These are phyloP conservation scores for Halocaridina rubra DNA, from an alignment of 2,888 invertebrate genomes.

Conservation along the genomic window DNA sequence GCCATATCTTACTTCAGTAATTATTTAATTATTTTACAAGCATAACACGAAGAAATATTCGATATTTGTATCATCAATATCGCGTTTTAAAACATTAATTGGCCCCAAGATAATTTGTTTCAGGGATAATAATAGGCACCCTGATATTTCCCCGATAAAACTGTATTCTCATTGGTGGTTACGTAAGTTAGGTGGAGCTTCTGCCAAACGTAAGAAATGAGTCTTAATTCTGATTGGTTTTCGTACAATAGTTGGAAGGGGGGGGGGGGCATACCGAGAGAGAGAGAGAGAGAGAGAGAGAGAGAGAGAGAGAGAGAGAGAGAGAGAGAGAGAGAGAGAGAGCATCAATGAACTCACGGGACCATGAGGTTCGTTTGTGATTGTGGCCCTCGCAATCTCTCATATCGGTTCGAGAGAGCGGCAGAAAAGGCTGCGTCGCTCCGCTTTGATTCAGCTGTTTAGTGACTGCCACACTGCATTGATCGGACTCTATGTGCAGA, in stretches of 20 bases:
- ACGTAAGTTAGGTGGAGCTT: constrained; percentile 17
- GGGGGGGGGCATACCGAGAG: too few species aligned
- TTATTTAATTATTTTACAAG: too few species aligned
- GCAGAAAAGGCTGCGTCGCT: background rate
- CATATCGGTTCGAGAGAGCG: background rate
- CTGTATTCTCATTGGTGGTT: constrained; percentile 35
- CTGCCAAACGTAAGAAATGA: background rate
- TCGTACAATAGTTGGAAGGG: too few species aligned
- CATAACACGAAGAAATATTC: too few species aligned
- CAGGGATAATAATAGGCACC: too few species aligned
- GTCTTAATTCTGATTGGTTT: constrained; percentile 27
- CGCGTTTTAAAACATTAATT: too few species aligned
- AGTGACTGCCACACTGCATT: background rate
- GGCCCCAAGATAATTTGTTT: too few species aligned
- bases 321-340: too few species aligned
- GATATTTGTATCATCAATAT: too few species aligned
- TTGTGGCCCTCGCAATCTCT: constrained; percentile 21
- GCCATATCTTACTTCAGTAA: too few species aligned
- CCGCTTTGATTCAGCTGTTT: background rate
- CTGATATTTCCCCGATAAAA: constrained; percentile 36
- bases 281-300: too few species aligned
- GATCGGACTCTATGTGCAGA: background rate
- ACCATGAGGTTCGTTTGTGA: constrained; percentile 48
- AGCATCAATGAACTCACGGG: constrained; percentile 55
- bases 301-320: too few species aligned